phyloP scores from a whole-genome alignment of 2,797 vertebrate genomes.

The Danionella dracula region DNA sequence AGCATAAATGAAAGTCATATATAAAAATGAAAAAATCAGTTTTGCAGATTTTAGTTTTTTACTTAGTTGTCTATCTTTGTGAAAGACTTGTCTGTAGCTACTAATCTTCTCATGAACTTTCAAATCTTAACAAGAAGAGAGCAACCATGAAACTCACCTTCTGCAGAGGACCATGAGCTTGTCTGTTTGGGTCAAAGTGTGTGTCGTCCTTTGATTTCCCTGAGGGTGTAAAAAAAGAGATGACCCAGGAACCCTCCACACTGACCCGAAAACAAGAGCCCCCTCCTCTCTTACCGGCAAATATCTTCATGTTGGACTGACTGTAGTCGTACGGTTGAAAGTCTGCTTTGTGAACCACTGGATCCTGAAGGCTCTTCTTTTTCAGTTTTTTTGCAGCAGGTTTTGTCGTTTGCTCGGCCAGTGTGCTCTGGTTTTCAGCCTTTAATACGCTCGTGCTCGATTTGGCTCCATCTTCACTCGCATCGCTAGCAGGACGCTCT shows the following conservation, averaged over 20 bases:
- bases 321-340: slow-evolving; percentile 92
- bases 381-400: slow-evolving; percentile 65
- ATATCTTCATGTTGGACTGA: slow-evolving; percentile 83
- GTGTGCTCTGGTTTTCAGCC: slow-evolving; percentile 32
- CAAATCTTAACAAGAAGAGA: too few relatives aligned
- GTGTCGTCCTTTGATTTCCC: slow-evolving; percentile 69
- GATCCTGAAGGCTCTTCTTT: slow-evolving; percentile 39
- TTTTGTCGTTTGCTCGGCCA: neutral
- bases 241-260: too few relatives aligned
- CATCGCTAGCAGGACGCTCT: slow-evolving; percentile 65
- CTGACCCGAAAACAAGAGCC: neutral
- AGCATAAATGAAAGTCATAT: too few relatives aligned
- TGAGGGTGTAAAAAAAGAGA: neutral
- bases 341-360: slow-evolving; percentile 51
- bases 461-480: slow-evolving; percentile 62
- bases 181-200: slow-evolving; percentile 86
- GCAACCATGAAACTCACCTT: slow-evolving; percentile 59
- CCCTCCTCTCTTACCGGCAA: slow-evolving; percentile 70
- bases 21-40: too few relatives aligned
- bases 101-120: too few relatives aligned
- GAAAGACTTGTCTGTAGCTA: too few relatives aligned
- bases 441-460: slow-evolving; percentile 76
- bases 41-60: too few relatives aligned
- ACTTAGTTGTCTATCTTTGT: too few relatives aligned
- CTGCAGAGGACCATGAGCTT: slow-evolving; percentile 54